Evolutionary conservation across 2,888 invertebrate genomes (phyloP), one percentile per base, ranked within the genome.

Genomic region (Mylabris sibirica): DNA sequence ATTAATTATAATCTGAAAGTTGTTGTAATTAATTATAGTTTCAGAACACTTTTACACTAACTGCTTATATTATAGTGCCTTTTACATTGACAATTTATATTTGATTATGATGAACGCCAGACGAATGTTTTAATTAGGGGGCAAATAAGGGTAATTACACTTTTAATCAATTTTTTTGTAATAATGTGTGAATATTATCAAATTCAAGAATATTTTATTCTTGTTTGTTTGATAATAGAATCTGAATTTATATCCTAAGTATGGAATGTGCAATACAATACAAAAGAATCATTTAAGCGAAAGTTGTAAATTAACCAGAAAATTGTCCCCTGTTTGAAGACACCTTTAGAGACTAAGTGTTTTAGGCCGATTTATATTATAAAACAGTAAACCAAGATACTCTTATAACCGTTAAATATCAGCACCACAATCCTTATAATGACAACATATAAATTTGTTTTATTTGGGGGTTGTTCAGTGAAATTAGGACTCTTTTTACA

Each of bases 21-120:
- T 78, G 76, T 80, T 65, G 62, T 70, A 70, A 38, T 68, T 66
- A 71, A 68, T 69, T 74, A 74, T 72, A 75, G 65, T 72, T 72
- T 71, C 67, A 75, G 74, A 72, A 77, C 71, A 74, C 71, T 75
- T 76, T 77, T 74, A 74, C 74, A 78, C 77, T 77, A 78, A 78
- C 76, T 76, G 53, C 76, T 73, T 75, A 77, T 74, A 73, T 74
- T 75, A 74, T 72, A 79, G 79, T 81, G 81, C 81, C 79, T 81
- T 80, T 77, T 67, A 72, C 69, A 61, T 35, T 61, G 2, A 53
- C 17, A n/a, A 66, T 61, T 66, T 69, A 64, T 53, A 22, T 22
- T 53, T 53, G 1, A 53, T 22, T 22, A 53, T 6, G 8, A 30
- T 3, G 30, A 30, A 6, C 4, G 30, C 30, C 30, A 30, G 30